Percentiles rank a stretch among this genome's conserved stretches.
These are phyloP conservation scores for Proisotoma minuta DNA, from an alignment of 2,888 invertebrate genomes.

Conservation along the genomic window DNA sequence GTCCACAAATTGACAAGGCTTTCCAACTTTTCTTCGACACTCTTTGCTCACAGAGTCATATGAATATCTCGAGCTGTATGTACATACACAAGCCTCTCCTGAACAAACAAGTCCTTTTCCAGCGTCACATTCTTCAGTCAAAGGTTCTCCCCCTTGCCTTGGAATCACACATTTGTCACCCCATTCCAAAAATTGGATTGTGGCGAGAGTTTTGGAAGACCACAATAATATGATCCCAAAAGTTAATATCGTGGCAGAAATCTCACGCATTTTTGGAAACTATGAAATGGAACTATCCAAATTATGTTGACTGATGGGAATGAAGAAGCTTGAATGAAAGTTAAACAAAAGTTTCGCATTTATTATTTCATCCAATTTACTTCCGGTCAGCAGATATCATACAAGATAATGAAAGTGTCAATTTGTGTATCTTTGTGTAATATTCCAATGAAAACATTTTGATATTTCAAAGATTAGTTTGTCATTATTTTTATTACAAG, in stretches of 20 bases:
- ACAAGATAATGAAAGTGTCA: too few relatives aligned
- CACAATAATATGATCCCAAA: too few relatives aligned
- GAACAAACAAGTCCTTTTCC: conserved; percentile 27
- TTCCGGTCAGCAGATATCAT: too few relatives aligned
- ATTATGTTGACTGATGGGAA: too few relatives aligned
- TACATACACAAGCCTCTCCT: conserved; percentile 28
- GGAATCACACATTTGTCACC: conserved; percentile 28
- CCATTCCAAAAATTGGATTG: conserved; percentile 17
- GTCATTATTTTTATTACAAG: background rate
- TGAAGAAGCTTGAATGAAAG: too few relatives aligned
- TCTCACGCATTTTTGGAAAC: too few relatives aligned
- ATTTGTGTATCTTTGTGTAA: background rate
- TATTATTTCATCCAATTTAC: too few relatives aligned
- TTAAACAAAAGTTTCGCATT: too few relatives aligned
- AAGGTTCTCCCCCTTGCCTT: conserved; percentile 18
- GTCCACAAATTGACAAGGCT: conserved; percentile 17
- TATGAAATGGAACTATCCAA: too few relatives aligned
- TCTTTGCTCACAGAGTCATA: conserved; percentile 28
- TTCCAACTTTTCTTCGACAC: conserved; percentile 33
- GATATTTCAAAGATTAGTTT: background rate
- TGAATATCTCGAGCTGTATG: conserved; percentile 19
- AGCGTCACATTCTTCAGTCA: conserved; percentile 25
- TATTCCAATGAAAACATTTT: background rate
- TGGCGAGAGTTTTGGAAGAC: too few relatives aligned
- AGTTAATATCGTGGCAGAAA: too few relatives aligned